phyloP scores from a whole-genome alignment of 2,113 vertebrate genomes.

The Sapayoa aenigma region DNA sequence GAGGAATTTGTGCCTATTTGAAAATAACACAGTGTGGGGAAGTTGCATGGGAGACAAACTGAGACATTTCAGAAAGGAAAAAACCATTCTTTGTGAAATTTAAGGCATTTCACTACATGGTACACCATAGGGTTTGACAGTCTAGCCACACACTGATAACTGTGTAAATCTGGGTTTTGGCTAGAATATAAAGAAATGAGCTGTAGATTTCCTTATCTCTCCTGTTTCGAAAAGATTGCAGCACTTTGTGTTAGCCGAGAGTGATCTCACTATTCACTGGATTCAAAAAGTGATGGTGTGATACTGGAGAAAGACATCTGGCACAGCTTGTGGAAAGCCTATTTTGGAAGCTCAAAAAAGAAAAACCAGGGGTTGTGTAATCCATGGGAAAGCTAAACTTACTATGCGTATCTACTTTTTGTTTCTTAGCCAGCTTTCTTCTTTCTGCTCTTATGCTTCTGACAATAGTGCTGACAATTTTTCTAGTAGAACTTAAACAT shows the following conservation, averaged over 20 bases:
- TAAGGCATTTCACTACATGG: neutral
- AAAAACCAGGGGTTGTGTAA: neutral
- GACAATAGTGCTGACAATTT: no score
- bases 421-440: slow-evolving; percentile 24
- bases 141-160: neutral
- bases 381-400: slow-evolving; percentile 13
- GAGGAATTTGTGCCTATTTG: neutral
- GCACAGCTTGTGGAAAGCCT: slow-evolving; percentile 19
- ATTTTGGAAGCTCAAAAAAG: neutral
- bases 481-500: neutral
- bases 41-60: neutral
- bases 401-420: neutral
- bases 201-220: neutral
- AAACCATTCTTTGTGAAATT: neutral
- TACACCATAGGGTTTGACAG: neutral
- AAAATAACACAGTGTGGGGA: neutral
- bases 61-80: neutral
- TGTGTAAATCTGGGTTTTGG: neutral
- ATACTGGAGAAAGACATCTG: slow-evolving; percentile 9
- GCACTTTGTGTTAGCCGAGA: neutral
- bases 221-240: neutral
- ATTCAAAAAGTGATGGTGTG: neutral
- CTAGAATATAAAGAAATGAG: neutral
- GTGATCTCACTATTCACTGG: neutral
- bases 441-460: slow-evolving; percentile 1